phyloP scores from a whole-genome alignment of 2,888 invertebrate genomes.

The Agapetus fuscipes region DNA sequence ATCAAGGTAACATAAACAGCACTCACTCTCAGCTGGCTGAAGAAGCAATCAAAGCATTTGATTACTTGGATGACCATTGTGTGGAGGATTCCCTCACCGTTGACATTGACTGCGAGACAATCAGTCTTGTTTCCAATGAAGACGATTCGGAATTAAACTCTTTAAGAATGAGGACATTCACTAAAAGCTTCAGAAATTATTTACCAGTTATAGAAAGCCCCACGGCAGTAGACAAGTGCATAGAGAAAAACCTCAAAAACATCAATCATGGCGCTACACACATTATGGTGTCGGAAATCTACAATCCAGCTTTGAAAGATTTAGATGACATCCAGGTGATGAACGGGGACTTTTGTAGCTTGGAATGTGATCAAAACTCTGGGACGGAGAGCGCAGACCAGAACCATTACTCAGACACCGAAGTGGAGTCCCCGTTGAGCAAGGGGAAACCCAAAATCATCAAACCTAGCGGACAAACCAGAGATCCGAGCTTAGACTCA shows the following conservation, averaged over 20 bases:
- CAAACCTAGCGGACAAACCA: conserved; percentile 37
- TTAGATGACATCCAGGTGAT: conserved; percentile 29
- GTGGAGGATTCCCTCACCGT: conserved; percentile 8
- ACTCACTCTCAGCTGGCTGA: conserved; percentile 8
- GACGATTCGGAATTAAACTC: conserved; percentile 59
- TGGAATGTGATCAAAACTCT: conserved; percentile 49
- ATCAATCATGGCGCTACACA: conserved; percentile 31
- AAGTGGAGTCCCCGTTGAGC: conserved; percentile 29
- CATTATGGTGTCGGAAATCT: conserved; percentile 1
- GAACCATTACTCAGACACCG: conserved; percentile 35
- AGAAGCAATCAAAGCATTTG: conserved; percentile 11
- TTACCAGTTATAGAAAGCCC: conserved; percentile 41
- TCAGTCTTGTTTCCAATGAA: conserved; percentile 63
- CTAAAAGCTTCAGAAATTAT: conserved; percentile 43
- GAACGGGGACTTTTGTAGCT: conserved; percentile 37
- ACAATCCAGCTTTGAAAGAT: conserved; percentile 4
- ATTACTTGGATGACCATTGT: conserved; percentile 10
- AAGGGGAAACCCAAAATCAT: conserved; percentile 49
- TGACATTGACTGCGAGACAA: conserved; percentile 44
- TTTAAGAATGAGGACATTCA: conserved; percentile 49
- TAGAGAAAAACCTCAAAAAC: conserved; percentile 40
- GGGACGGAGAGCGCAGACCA: conserved; percentile 42
- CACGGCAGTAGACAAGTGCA: conserved; percentile 38
- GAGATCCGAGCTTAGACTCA: conserved; percentile 38
- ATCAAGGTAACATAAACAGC: conserved; percentile 7